Percentiles rank a stretch among this genome's conserved stretches.
These are phyloP conservation scores for Diarsia dahlii DNA, from an alignment of 2,888 invertebrate genomes.

Conservation along the genomic window DNA sequence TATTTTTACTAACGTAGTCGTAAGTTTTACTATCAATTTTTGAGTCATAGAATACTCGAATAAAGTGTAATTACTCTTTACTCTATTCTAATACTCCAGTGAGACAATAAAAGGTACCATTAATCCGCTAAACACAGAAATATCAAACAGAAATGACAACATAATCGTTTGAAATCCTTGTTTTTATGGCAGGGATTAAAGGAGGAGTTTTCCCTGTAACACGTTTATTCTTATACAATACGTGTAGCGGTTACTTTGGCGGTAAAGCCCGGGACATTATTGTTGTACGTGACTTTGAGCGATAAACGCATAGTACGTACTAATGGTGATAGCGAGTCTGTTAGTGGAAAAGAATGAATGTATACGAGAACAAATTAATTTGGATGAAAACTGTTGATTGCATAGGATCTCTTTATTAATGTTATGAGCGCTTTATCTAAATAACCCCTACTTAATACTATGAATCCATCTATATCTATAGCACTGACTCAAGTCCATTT, in stretches of 20 bases:
- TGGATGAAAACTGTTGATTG: too few species aligned
- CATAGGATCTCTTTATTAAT: too few species aligned
- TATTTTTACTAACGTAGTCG: too few species aligned
- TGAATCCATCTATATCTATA: too few species aligned
- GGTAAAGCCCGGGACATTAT: conserved; percentile 44
- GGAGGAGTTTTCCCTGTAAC: neutral
- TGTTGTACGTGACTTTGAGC: conserved; percentile 56
- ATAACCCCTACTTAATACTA: too few species aligned
- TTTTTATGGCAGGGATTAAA: conserved; percentile 13
- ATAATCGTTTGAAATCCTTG: conserved; percentile 1
- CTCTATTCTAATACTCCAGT: neutral
- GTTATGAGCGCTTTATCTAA: too few species aligned
- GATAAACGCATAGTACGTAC: conserved; percentile 39
- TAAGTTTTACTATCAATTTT: too few species aligned
- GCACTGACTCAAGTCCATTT: too few species aligned
- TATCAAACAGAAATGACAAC: neutral
- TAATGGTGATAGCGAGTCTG: conserved; percentile 28
- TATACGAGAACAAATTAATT: neutral
- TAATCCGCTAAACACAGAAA: conserved; percentile 1
- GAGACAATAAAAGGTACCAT: neutral
- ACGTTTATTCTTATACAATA: conserved; percentile 40
- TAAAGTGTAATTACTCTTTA: too few species aligned
- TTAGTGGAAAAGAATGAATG: conserved; percentile 7
- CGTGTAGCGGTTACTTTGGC: conserved; percentile 29
- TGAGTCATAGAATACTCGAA: too few species aligned